Percentiles rank a stretch among this genome's conserved stretches.
phyloP scores from a whole-genome alignment of 2,888 invertebrate genomes.

The Tanypteryx hageni region DNA sequence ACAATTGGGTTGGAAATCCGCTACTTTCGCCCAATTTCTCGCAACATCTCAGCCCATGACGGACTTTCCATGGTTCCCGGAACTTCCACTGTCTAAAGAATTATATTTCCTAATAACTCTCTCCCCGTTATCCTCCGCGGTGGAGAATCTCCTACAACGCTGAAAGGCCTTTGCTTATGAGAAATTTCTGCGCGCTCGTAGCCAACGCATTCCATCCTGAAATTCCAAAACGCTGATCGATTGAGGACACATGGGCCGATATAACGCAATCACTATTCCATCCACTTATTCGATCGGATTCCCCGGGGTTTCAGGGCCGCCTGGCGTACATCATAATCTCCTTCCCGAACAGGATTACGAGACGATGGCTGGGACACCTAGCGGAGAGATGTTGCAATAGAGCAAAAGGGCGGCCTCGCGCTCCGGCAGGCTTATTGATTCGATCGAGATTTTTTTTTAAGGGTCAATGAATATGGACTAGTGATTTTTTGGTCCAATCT shows the following conservation, averaged over 20 bases:
- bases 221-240: background rate
- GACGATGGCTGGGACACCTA: slow-evolving; percentile 7
- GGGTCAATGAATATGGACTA: background rate
- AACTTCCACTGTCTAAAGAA: too few relatives aligned
- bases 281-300: slow-evolving; percentile 8
- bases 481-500: background rate
- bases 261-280: background rate
- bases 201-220: too few relatives aligned
- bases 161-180: background rate
- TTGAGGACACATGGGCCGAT: background rate
- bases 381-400: background rate
- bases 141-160: background rate
- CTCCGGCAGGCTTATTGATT: background rate
- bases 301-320: background rate
- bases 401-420: background rate
- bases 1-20: too few relatives aligned
- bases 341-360: slow-evolving; percentile 13
- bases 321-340: background rate
- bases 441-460: background rate
- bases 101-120: too few relatives aligned
- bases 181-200: too few relatives aligned
- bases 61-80: too few relatives aligned
- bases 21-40: too few relatives aligned
- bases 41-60: too few relatives aligned
- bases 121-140: too few relatives aligned